phyloP scores from a whole-genome alignment of 30 jellyfish, hydroid and myxozoan species.

The Aurelia aurita region DNA sequence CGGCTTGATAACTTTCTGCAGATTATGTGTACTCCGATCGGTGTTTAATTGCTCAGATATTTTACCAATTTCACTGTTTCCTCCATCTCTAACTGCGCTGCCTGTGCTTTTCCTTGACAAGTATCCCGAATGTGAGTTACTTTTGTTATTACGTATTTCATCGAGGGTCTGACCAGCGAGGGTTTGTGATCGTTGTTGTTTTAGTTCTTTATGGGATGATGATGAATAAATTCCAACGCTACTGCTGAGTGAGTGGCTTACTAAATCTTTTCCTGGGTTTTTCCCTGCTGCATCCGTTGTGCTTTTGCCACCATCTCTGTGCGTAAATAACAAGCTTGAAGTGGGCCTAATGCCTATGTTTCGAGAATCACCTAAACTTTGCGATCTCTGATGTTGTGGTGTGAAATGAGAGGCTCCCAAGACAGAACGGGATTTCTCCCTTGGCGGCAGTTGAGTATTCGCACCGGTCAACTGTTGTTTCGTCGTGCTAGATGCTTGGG shows the following conservation, averaged over 20 bases:
- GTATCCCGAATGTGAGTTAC: constrained; percentile 10
- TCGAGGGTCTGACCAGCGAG: not conserved
- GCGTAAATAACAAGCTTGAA: constrained; percentile 19
- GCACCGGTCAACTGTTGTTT: constrained; percentile 68
- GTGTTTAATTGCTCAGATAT: constrained; percentile 26
- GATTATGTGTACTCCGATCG: constrained; percentile 50
- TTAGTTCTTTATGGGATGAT: constrained; percentile 9
- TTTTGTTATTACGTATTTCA: constrained; percentile 1
- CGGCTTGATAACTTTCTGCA: constrained; percentile 52
- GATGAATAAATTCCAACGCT: constrained; percentile 34
- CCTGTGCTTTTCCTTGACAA: constrained; percentile 25
- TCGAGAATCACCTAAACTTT: constrained; percentile 32
- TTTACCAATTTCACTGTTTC: constrained; percentile 16
- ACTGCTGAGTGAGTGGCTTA: constrained; percentile 15
- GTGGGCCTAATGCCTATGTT: not conserved
- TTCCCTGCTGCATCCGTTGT: constrained; percentile 63
- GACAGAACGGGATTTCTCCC: constrained; percentile 65
- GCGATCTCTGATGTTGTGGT: constrained; percentile 50
- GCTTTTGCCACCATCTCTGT: constrained; percentile 6
- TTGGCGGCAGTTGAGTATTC: constrained; percentile 61
- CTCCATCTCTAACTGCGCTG: constrained; percentile 9
- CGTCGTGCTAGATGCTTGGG: constrained; percentile 40
- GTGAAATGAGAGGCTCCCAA: constrained; percentile 52
- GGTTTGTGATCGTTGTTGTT: too few relatives aligned
- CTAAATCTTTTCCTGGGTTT: constrained; percentile 43